Evolutionary conservation across 2,113 vertebrate species (phyloP), one percentile per base, ranked within the genome.

Genomic region (Meleagris gallopavo): DNA sequence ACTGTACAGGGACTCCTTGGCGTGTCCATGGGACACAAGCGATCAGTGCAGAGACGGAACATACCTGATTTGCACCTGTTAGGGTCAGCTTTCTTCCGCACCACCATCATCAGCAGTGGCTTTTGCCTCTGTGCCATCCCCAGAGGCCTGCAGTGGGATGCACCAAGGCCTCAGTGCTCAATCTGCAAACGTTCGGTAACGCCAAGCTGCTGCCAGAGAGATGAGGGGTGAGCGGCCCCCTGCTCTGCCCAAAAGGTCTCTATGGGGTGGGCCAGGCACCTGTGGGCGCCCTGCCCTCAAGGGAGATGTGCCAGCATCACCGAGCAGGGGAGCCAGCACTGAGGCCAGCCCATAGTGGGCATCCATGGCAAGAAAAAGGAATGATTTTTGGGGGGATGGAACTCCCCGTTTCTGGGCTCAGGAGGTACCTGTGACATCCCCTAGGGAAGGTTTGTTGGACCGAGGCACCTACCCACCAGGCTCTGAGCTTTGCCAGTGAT

Each of bases 1-100:
- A 97, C 97, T 97, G 97, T 98, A 95, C 95, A 94, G 86, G 92
- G 93, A 91, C 70, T 93, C 87, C 76, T 91, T 84, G 88, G 79
- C 34, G 96, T 98, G 98, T 98, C 98, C 98, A 98, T 87, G 80
- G 98, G 98, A 98, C 98, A 98, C 97, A 98, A 94, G 97, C 95
- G 97, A 95, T 96, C 97, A 97, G 96, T 97, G 97, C 97, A 97
- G 97, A 97, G 97, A 95, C 87, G 2, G 64, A 80, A 96, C 98
- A 95, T 97, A 98, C 97, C 98, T 97, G 97, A 98, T 97, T 97
- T 94, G 90, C 88, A 95, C 95, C 43, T 92, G 97, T 88, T 86
- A 91, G 92, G 19, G 79, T 88, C 66, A 58, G 50, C 55, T 57
- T 94, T 60, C 58, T 61, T 72, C 43, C 27, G 11, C 57, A 55